Evolutionary conservation across 2,113 vertebrate species (phyloP), one percentile per base, ranked within the genome.

Genomic region (Pycnonotus jocosus): DNA sequence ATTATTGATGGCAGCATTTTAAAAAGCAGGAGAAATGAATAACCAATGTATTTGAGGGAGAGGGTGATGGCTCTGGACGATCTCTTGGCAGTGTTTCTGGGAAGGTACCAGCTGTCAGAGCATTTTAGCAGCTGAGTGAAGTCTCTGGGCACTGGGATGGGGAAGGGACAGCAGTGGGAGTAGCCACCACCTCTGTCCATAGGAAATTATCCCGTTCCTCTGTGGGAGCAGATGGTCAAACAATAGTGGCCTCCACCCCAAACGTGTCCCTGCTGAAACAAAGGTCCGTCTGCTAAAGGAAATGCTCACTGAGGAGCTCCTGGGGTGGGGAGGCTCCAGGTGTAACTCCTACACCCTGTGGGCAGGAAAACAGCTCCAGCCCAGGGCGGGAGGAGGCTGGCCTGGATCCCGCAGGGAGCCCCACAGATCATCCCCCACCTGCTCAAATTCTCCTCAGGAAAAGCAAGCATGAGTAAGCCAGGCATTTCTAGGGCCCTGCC

Each of bases 201-300:
- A 79, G 91, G 92, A 92, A 95, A 57, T 21, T 4, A 37, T 57
- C 73, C 56, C 0, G 2, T 45, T 90, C 45, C 76, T 92, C 37
- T 60, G 7, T 47, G 79, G 72, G 57, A 92, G 47, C 88, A 91
- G 86, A 15, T 86, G 88, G 83, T 93, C 44, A 47, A 93, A 95
- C 86, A 93, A 89, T 93, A 94, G 94, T 11, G 53, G 69, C 69
- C 79, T 94, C 96, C 92, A 86, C 90, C 89, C 88, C 69, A 68
- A 1, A 48, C 4, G 1, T 68, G 80, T 86, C 72, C 54, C 72
- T 56, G 91, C 72, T 71, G 68, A 60, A 86, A 93, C 92, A 94
- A 91, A 92, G 77, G 60, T 64, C 72, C 53, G 57, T 94, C 84
- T 91, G 92, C 83, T 76, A 69, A 71, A 95, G 92, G 91, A 97